Evolutionary conservation across 2,888 invertebrate genomes (phyloP).

Genomic region (Cyclophora albipunctata): DNA sequence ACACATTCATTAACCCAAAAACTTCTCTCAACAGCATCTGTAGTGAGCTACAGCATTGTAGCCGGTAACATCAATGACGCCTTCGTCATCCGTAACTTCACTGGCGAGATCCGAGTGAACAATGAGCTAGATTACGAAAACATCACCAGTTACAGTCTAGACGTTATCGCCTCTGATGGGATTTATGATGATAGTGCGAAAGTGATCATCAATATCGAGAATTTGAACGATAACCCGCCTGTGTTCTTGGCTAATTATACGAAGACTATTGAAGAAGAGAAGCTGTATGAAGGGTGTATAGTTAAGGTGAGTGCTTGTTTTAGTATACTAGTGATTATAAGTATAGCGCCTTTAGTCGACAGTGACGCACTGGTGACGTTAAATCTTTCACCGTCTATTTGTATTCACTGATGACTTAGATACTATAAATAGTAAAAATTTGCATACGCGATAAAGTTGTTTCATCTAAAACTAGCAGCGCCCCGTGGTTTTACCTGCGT

Average conservation of each 20-base stretch:
- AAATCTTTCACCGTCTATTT: not conserved
- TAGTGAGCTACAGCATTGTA: conserved; percentile 90
- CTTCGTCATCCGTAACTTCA: conserved; percentile 88
- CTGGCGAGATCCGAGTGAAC: conserved; percentile 89
- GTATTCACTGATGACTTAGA: too few relatives aligned
- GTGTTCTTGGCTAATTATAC: conserved; percentile 84
- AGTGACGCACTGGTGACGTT: not conserved
- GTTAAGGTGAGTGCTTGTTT: conserved; percentile 65
- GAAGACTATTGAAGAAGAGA: conserved; percentile 85
- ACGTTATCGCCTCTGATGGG: conserved; percentile 89
- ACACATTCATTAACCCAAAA: too few relatives aligned
- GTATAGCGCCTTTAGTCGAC: not conserved
- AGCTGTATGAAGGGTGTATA: conserved; percentile 80
- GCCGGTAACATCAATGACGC: conserved; percentile 90
- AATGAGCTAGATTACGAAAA: conserved; percentile 87
- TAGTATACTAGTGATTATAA: too few relatives aligned
- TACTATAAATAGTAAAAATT: too few relatives aligned
- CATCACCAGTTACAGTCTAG: conserved; percentile 88
- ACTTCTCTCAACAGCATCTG: conserved; percentile 75
- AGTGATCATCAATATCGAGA: conserved; percentile 89
- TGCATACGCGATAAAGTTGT: too few relatives aligned
- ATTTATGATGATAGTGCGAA: conserved; percentile 87
- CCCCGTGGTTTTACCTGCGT: too few relatives aligned
- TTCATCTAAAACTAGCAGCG: too few relatives aligned
- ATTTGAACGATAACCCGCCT: conserved; percentile 95